These are phyloP conservation scores for Acanthacorydalis orientalis DNA, from an alignment of 2,888 invertebrate species.

Conservation along the genomic window DNA sequence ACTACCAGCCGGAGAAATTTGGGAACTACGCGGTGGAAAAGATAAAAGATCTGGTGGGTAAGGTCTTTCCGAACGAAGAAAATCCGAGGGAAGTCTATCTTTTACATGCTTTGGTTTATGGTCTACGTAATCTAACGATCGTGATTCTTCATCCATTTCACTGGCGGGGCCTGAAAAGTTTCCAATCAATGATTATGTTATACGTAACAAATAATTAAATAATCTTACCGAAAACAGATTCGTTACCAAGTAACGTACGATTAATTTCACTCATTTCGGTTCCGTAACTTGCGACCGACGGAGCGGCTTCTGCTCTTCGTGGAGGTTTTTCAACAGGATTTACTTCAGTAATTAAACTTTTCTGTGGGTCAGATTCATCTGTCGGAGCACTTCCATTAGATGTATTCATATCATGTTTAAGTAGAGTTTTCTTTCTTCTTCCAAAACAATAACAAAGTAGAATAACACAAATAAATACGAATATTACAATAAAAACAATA, in stretches of 20 bases:
- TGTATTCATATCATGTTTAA: constrained; percentile 39
- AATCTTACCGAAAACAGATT: constrained; percentile 58
- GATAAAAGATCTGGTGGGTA: constrained; percentile 70
- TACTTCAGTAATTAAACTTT: constrained; percentile 66
- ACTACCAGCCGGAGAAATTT: constrained; percentile 64
- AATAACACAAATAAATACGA: constrained; percentile 27
- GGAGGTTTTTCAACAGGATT: constrained; percentile 76
- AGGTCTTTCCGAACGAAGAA: constrained; percentile 37
- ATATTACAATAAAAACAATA: constrained; percentile 27
- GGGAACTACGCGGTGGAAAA: constrained; percentile 52
- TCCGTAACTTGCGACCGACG: constrained; percentile 50
- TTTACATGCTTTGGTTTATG: constrained; percentile 35
- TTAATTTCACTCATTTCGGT: constrained; percentile 73
- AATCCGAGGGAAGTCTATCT: constrained; percentile 34
- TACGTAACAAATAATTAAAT: neutral
- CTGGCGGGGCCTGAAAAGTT: constrained; percentile 28
- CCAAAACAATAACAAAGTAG: constrained; percentile 30
- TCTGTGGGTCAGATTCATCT: constrained; percentile 69
- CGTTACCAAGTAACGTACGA: constrained; percentile 62
- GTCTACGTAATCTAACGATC: constrained; percentile 47
- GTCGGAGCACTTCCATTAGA: constrained; percentile 52
- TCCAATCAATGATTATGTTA: neutral
- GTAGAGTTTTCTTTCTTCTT: constrained; percentile 33
- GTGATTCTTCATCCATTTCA: constrained; percentile 49
- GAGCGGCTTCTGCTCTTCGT: constrained; percentile 55